Evolutionary conservation across 2,888 invertebrate species (phyloP).

Genomic region (Lypha dubia): DNA sequence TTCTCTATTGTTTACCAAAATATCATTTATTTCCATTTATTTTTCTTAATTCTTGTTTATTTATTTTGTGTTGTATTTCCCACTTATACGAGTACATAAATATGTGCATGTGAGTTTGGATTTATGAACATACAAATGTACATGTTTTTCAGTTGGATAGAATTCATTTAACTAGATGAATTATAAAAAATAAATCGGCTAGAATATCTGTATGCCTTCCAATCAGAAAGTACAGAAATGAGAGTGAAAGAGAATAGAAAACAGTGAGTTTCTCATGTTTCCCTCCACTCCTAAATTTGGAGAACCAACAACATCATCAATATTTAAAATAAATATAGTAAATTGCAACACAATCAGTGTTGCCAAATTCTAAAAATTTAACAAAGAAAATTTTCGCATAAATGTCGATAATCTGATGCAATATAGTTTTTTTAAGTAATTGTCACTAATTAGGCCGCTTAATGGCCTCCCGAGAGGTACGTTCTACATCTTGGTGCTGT

Average conservation of each 20-base stretch:
- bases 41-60: not conserved
- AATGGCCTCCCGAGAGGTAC: too few relatives aligned
- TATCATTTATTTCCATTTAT: too few relatives aligned
- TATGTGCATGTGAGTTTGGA: too few relatives aligned
- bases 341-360: conserved; percentile 32
- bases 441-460: too few relatives aligned
- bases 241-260: not conserved
- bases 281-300: conserved; percentile 38
- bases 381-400: too few relatives aligned
- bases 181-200: conserved; percentile 6
- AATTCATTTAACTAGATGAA: conserved; percentile 14
- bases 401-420: too few relatives aligned
- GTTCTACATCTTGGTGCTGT: too few relatives aligned
- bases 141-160: not conserved
- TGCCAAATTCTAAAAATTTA: too few relatives aligned
- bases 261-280: conserved; percentile 4
- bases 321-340: conserved; percentile 23
- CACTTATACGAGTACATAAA: not conserved
- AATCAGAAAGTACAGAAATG: conserved; percentile 40
- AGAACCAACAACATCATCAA: conserved; percentile 33
- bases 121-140: not conserved
- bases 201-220: conserved; percentile 39
- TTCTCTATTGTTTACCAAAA: not conserved
- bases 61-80: not conserved
- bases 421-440: too few relatives aligned